Evolutionary conservation across 2,888 invertebrate genomes (phyloP), one percentile per base, ranked within the genome.

Genomic region (Scelioninae gen. 2): DNA sequence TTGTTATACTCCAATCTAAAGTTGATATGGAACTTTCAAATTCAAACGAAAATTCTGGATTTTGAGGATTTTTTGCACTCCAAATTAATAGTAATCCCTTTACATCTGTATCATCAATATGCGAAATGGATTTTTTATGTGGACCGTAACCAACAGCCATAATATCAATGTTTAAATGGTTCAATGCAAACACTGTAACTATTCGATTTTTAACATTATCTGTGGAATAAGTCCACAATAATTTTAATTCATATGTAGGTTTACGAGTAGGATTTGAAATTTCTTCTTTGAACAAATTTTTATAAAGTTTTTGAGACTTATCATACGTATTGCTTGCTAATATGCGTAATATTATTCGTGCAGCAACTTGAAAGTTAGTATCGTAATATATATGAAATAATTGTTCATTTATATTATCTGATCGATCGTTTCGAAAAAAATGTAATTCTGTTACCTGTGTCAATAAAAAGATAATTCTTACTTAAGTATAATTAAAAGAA

Each of bases 61-160:
- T 90, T 10, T 90, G 89, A 0, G 94, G 94, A 84, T 94, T 95
- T 85, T 95, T 88, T 1, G 84, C 81, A 33, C 91, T 93, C 95
- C 95, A 95, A 65, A 94, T 85, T 77, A 92, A 89, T 0, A 95
- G 88, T 33, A 91, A 81, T 0, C 95, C 95, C 22, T 90, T 89
- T 0, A 88, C 87, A 80, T 89, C 91, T n/a, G 11, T 19, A n/a
- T 28, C 4, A n/a, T 31, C 10, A n/a, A n/a, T 10, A 7, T 18
- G 16, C 1, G 18, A 19, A 11, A 13, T 13, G 4, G n/a, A 2
- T 18, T 22, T 19, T 33, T 7, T 4, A 13, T 3, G 7, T 18
- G 80, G 69, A 0, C 93, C 94, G 81, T 95, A 93, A 9, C 90
- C 92, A 0, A 92, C 92, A 0, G 94, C 94, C 35, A 95, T 81